Evolutionary conservation across 2,888 invertebrate genomes (phyloP).

Genomic region (Neoitamus cyanurus): DNA sequence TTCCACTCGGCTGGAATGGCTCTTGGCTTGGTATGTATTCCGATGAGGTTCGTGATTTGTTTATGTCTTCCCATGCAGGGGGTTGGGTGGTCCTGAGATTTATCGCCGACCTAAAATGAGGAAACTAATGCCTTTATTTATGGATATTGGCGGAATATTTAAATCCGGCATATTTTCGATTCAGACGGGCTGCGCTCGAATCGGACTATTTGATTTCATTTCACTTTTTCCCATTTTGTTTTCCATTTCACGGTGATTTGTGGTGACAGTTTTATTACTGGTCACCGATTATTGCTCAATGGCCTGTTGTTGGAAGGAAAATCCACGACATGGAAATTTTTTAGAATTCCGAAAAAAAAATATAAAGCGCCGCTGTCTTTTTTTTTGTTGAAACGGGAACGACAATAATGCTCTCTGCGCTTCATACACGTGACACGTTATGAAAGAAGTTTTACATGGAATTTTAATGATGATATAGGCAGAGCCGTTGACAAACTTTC

Average conservation of each 20-base stretch:
- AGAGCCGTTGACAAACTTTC: background rate
- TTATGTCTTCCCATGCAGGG: slow-evolving; percentile 22
- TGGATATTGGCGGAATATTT: slow-evolving; percentile 49
- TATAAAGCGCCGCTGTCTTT: background rate
- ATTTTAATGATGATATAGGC: background rate
- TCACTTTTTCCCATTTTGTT: slow-evolving; percentile 29
- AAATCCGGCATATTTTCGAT: slow-evolving; percentile 48
- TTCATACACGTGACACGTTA: background rate
- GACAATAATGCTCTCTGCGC: background rate
- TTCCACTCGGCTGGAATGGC: background rate
- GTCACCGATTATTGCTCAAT: slow-evolving; percentile 42
- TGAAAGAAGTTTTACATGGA: background rate
- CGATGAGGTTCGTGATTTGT: background rate
- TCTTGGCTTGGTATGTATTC: background rate
- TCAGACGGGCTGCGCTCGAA: background rate
- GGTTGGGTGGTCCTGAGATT: slow-evolving; percentile 38
- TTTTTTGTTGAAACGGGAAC: background rate
- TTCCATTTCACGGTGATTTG: slow-evolving; percentile 42
- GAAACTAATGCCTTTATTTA: slow-evolving; percentile 49
- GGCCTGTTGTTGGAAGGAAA: slow-evolving; percentile 26
- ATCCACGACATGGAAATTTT: slow-evolving; percentile 7
- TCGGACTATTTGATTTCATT: slow-evolving; percentile 30
- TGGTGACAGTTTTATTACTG: slow-evolving; percentile 34
- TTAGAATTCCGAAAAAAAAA: background rate
- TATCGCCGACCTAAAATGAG: slow-evolving; percentile 39